Evolutionary conservation across 1,140 invertebrate species (phyloP), one percentile per base, ranked within the genome.

Genomic region (Drosophila nasuta): DNA sequence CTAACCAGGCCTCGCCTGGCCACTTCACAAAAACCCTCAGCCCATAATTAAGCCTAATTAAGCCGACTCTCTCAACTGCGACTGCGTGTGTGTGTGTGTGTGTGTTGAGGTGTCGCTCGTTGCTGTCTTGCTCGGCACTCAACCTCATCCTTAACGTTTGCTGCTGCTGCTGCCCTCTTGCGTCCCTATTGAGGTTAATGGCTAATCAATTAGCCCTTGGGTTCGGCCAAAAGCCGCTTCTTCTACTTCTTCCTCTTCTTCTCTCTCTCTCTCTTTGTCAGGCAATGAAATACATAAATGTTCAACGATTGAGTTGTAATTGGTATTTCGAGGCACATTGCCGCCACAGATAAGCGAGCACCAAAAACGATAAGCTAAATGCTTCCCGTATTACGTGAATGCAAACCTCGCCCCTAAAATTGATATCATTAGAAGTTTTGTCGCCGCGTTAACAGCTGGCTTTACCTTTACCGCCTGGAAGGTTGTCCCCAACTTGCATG

Each of bases 1-100:
- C 65, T 49, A 59, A 52, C 11, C 52, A 48, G 41, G 43, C 43
- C 41, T 45, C 10, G 57, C 57, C 15, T 33, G 17, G 30, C 49
- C 41, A 30, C 13, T 54, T 46, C 7, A 52, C 20, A 25, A 25
- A 25, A 62, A 46, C 74, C 75, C 64, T 64, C 63, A 54, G 71
- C 78, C 82, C 83, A 89, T 88, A 88, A 89, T 88, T 88, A 88
- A 88, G 83, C 83, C 85, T 89, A 75, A 75, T 70, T 75, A 75
- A 70, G 67, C 72, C 65, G 57, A 60, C 41, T 59, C 57, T 59
- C 38, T 28, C 41, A n/a, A n/a, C 35, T 56, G 15, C 45, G 51
- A 25, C 20, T 25, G 20, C 20, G 20, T 25, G 20, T 25, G 20
- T 25, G 20, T 25, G 20, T 60, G 51, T 60, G 49, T 63, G 41